Evolutionary conservation across 2,888 invertebrate genomes (phyloP).

Genomic region (Oscheius sp.): DNA sequence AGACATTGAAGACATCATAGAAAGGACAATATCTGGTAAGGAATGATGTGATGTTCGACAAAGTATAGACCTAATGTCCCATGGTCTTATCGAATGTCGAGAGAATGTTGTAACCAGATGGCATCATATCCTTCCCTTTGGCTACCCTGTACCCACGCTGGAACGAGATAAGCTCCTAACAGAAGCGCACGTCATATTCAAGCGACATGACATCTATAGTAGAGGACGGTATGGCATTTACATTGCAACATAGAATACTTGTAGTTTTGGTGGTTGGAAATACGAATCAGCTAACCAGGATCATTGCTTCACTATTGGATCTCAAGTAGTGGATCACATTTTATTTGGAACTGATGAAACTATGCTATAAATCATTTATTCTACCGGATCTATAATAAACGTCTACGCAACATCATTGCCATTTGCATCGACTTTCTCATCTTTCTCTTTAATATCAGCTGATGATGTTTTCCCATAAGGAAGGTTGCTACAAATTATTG

Average conservation of each 20-base stretch:
- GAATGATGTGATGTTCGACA: neutral
- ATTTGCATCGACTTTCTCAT: conserved; percentile 17
- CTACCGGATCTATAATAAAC: neutral
- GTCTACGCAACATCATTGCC: conserved; percentile 1
- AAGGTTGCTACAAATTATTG: conserved; percentile 7
- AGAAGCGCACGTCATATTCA: conserved; percentile 47
- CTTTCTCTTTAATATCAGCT: neutral
- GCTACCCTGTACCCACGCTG: conserved; percentile 64
- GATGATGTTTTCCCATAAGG: neutral
- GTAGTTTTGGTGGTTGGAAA: conserved; percentile 66
- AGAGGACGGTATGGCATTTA: conserved; percentile 50
- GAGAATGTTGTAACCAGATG: conserved; percentile 49
- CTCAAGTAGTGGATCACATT: conserved; percentile 51
- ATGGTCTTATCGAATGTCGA: conserved; percentile 42
- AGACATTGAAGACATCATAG: conserved; percentile 42
- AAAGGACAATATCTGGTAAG: conserved; percentile 45
- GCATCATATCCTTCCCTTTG: conserved; percentile 54
- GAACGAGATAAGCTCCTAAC: conserved; percentile 51
- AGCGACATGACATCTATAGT: conserved; percentile 53
- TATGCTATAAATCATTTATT: conserved; percentile 22
- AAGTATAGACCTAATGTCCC: conserved; percentile 46
- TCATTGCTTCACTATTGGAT: conserved; percentile 62
- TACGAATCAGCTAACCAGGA: conserved; percentile 69
- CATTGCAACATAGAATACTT: conserved; percentile 13
- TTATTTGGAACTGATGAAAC: conserved; percentile 43